These are phyloP conservation scores for Cantharis rufa DNA, from an alignment of 2,888 invertebrate species.

Conservation along the genomic window DNA sequence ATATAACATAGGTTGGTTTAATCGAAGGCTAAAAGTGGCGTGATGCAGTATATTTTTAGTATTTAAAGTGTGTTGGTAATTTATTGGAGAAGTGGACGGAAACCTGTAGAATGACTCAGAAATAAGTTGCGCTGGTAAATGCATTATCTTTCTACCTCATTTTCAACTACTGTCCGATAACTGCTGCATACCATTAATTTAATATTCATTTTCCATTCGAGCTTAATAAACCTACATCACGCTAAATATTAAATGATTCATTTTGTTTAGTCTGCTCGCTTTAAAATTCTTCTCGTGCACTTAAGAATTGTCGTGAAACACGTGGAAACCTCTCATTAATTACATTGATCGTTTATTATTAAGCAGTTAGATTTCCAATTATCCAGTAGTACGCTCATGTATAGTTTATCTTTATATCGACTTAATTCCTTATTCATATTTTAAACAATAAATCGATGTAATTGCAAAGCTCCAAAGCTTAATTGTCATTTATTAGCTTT, in stretches of 20 bases:
- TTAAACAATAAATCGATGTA: not conserved
- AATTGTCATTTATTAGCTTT: not conserved
- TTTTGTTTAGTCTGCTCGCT: slow-evolving; percentile 16
- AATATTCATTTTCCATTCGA: slow-evolving; percentile 27
- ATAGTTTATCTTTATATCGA: not conserved
- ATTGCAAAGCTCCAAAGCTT: not conserved
- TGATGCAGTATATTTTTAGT: slow-evolving; percentile 12
- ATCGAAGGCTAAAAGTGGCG: slow-evolving; percentile 27
- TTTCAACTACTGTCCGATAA: not conserved
- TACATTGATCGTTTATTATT: not conserved
- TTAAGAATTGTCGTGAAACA: not conserved
- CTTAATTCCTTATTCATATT: not conserved
- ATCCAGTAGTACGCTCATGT: not conserved
- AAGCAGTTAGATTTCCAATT: not conserved
- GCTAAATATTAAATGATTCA: slow-evolving; percentile 29
- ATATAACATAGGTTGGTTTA: not conserved
- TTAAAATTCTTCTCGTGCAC: not conserved
- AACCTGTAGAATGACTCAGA: slow-evolving; percentile 29
- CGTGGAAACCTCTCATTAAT: not conserved
- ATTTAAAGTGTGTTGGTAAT: not conserved
- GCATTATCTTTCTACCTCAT: not conserved
- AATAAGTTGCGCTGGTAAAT: slow-evolving; percentile 11
- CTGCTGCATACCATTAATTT: slow-evolving; percentile 21
- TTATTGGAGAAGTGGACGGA: slow-evolving; percentile 1
- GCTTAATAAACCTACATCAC: slow-evolving; percentile 24